Conservation (phyloP, 2,888 invertebrate genomes). For the Lasioglossum zephyrum region DNA sequence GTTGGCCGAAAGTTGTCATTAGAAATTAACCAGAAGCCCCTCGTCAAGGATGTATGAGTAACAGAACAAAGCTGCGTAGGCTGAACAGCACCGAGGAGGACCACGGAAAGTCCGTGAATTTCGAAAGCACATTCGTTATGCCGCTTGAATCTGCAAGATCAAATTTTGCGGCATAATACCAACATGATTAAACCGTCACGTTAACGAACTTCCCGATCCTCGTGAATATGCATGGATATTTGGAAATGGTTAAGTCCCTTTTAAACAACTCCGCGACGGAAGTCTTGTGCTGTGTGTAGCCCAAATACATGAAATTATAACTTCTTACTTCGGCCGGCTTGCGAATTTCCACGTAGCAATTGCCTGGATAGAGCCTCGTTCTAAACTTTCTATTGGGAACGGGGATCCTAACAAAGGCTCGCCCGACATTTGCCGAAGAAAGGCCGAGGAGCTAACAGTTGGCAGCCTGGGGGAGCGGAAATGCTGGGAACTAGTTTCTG, state of each 20-base stretch:
- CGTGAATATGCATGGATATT: conserved; percentile 67
- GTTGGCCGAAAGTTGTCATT: not conserved
- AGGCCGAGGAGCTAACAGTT: not conserved
- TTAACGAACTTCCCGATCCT: conserved; percentile 59
- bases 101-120: conserved; percentile 32
- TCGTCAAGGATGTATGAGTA: not conserved
- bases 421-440: not conserved
- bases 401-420: not conserved
- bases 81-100: not conserved
- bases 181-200: conserved; percentile 61
- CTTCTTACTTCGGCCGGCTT: conserved; percentile 38
- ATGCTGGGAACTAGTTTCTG: not conserved
- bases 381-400: not conserved
- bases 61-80: not conserved
- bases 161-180: conserved; percentile 66
- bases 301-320: conserved; percentile 57
- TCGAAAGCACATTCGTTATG: conserved; percentile 58
- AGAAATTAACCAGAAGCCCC: not conserved
- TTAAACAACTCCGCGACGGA: conserved; percentile 53
- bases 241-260: conserved; percentile 59
- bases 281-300: conserved; percentile 44
- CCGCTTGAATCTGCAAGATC: conserved; percentile 58
- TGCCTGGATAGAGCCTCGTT: conserved; percentile 12
- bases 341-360: conserved; percentile 29
- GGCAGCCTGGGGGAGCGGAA: not conserved